Base-by-base conservation (phyloP, 2,888 invertebrate species). In the Pseudococcus viburni region DNA sequence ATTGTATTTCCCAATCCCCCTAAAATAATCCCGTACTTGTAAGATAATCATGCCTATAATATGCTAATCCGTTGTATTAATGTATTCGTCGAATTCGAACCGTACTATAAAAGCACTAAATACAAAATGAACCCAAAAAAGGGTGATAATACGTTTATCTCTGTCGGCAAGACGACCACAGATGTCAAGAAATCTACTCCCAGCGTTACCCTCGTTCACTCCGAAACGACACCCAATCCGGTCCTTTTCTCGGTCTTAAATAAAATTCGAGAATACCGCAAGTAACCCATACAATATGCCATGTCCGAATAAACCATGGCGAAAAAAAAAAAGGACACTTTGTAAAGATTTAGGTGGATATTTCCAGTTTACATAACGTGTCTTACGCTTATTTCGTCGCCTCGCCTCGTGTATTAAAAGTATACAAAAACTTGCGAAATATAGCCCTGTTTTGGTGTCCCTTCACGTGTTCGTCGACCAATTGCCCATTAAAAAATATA, bases 91-190 rank as follows among this genome's bases (percentile, higher is more conserved):
- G 17, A 15, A 17, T 46, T 51, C 51, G 15, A 12, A 15, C 51
- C 51, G 26, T n/a, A n/a, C n/a, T n/a, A 33, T 1, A 2, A 33
- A 33, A 33, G 26, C 26, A 33, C 17, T 59, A 59, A 59, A n/a
- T 5, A 59, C n/a, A 19, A 59, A 59, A 59, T 8, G 8, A 59
- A 19, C n/a, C 3, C 1, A 33, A 33, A 59, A 59, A 59, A 59
- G 59, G 59, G 59, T 59, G 19, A 59, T 59, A 59, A 59, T 59
- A 59, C 59, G 59, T 59, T 59, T 59, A 59, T 59, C 59, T 59
- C 59, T 59, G 59, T 59, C 59, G 59, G 5, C 59, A 59, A 59
- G 59, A 59, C 59, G 19, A 59, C 59, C 59, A 59, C 59, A 59
- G 59, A 59, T 59, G 59, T 59, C 59, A 59, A 59, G 19, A 59